Evolutionary conservation across 2,888 invertebrate species (phyloP).

Genomic region (Spodoptera exigua): DNA sequence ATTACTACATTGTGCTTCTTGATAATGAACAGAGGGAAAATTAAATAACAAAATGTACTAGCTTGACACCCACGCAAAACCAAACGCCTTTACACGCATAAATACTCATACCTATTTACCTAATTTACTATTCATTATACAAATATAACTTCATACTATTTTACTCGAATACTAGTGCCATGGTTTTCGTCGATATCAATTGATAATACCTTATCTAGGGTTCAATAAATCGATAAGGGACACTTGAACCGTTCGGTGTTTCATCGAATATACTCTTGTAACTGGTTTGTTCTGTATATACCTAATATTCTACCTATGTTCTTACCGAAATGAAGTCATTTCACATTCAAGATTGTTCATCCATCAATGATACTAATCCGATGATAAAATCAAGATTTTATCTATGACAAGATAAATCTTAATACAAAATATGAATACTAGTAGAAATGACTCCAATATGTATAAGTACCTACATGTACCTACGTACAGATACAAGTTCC

Average conservation of each 20-base stretch:
- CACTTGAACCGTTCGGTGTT: slow-evolving; percentile 62
- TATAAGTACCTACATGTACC: too few species aligned
- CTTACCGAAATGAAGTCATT: slow-evolving; percentile 31
- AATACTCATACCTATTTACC: slow-evolving; percentile 2
- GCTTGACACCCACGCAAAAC: too few species aligned
- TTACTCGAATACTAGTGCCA: slow-evolving; percentile 31
- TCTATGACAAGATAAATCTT: slow-evolving; percentile 32
- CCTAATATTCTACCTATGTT: slow-evolving; percentile 23
- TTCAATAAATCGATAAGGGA: slow-evolving; percentile 66
- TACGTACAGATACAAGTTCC: neutral
- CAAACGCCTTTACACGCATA: neutral
- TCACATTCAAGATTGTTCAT: too few species aligned
- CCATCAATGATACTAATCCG: slow-evolving; percentile 13
- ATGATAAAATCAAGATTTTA: slow-evolving; percentile 25
- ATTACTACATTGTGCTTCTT: too few species aligned
- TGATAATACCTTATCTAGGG: slow-evolving; percentile 57
- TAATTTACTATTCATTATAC: slow-evolving; percentile 4
- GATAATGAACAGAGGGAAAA: too few species aligned
- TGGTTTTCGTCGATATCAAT: slow-evolving; percentile 41
- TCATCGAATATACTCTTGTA: slow-evolving; percentile 36
- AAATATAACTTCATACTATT: slow-evolving; percentile 15
- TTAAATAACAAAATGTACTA: too few species aligned
- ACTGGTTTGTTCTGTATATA: slow-evolving; percentile 27
- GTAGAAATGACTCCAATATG: slow-evolving; percentile 48
- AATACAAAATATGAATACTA: slow-evolving; percentile 34